Percentiles rank a stretch among this genome's conserved stretches.
Conservation (phyloP, 2,797 vertebrate genomes). For the Hybognathus amarus region DNA sequence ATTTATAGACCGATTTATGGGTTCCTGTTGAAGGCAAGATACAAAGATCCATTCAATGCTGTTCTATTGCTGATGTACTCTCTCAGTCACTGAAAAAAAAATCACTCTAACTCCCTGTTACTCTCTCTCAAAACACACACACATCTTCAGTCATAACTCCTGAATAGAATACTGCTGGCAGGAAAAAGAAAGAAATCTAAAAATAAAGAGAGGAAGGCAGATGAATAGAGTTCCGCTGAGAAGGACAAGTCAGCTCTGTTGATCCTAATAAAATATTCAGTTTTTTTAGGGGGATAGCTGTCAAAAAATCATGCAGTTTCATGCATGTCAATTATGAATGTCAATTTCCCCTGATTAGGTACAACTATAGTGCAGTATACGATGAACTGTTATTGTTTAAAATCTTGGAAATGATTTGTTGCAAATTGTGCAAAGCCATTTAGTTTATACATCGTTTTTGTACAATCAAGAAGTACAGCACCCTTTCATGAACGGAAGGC, state of each 20-base stretch:
- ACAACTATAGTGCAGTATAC: background rate
- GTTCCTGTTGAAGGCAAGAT: constrained; percentile 66
- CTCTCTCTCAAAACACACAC: constrained; percentile 62
- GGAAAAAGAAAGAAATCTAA: constrained; percentile 43
- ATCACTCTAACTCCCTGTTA: constrained; percentile 1
- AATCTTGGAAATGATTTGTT: background rate
- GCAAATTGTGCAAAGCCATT: background rate
- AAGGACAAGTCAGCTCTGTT: constrained; percentile 14
- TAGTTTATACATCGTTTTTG: background rate
- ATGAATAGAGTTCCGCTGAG: constrained; percentile 17
- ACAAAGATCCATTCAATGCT: constrained; percentile 45
- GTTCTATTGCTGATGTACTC: background rate
- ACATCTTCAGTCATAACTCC: constrained; percentile 65
- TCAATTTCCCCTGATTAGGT: background rate
- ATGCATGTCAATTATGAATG: background rate
- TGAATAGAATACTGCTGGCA: constrained; percentile 54
- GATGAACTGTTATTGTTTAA: background rate
- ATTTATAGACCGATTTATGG: constrained; percentile 75
- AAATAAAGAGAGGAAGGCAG: constrained; percentile 7
- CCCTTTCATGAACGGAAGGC: background rate
- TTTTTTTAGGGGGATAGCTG: background rate
- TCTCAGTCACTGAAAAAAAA: constrained; percentile 10
- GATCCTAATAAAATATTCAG: background rate
- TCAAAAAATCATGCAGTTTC: background rate
- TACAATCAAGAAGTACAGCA: too few relatives aligned